These are phyloP conservation scores for Charadrius vociferus DNA, from an alignment of 2,113 vertebrate genomes.

Conservation along the genomic window DNA sequence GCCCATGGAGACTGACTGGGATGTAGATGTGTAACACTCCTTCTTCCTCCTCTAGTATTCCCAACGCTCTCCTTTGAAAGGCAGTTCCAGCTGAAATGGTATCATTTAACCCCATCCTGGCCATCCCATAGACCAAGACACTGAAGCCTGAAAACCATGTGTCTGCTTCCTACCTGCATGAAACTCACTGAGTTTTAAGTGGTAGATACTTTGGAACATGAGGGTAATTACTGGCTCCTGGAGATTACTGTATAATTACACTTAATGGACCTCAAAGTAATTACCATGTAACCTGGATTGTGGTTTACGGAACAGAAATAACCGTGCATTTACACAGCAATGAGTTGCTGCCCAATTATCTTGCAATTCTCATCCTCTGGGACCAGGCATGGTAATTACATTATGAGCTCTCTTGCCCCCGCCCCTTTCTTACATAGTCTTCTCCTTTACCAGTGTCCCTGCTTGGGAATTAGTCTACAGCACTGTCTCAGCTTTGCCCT, in stretches of 20 bases:
- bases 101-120: background rate
- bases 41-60: background rate
- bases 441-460: background rate
- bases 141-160: background rate
- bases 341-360: slow-evolving; percentile 51
- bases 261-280: slow-evolving; percentile 71
- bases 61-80: background rate
- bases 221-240: slow-evolving; percentile 67
- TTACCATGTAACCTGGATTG: slow-evolving; percentile 52
- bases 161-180: slow-evolving; percentile 1
- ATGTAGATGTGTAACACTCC: background rate
- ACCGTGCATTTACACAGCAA: slow-evolving; percentile 44
- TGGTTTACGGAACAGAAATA: slow-evolving; percentile 66
- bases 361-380: slow-evolving; percentile 35
- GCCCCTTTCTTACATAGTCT: background rate
- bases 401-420: background rate
- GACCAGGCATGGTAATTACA: background rate
- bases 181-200: slow-evolving; percentile 28
- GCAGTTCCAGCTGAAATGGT: background rate
- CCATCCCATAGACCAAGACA: background rate
- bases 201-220: slow-evolving; percentile 57
- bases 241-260: slow-evolving; percentile 65
- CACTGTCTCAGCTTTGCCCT: background rate
- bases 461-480: background rate
- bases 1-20: background rate